Conservation (phyloP, 2,113 vertebrate genomes). For the Poeciliopsis retropinna region DNA sequence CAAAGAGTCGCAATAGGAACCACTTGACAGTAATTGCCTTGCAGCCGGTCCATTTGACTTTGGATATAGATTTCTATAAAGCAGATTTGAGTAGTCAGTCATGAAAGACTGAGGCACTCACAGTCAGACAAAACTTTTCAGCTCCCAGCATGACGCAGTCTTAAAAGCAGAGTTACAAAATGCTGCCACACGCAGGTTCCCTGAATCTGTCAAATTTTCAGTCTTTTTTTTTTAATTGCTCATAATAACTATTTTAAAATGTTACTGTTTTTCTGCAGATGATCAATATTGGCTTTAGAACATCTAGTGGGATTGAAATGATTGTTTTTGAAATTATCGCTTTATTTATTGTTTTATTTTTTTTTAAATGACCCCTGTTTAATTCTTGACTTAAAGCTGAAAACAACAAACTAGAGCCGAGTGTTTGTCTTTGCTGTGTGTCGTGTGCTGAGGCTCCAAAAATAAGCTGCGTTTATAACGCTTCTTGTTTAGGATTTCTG, state of each 20-base stretch:
- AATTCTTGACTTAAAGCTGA: neutral
- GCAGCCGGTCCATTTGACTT: constrained; percentile 45
- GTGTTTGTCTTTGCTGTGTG: neutral
- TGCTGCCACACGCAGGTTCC: constrained; percentile 3
- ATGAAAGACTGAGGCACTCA: constrained; percentile 48
- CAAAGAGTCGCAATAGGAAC: constrained; percentile 65
- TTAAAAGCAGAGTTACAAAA: constrained; percentile 29
- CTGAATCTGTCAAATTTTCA: neutral
- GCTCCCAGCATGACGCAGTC: constrained; percentile 18
- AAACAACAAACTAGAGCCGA: neutral
- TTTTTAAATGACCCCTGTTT: too few species aligned
- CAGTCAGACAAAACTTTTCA: constrained; percentile 46
- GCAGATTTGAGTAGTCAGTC: constrained; percentile 55
- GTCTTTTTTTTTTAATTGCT: neutral
- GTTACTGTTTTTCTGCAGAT: too few species aligned
- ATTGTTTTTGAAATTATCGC: too few species aligned
- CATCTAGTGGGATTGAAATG: neutral
- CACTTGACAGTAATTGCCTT: constrained; percentile 74
- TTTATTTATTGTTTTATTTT: neutral
- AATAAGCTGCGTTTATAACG: neutral
- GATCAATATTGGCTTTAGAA: too few species aligned
- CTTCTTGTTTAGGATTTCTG: neutral
- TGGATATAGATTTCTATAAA: constrained; percentile 54
- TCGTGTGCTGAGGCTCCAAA: neutral
- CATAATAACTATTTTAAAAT: neutral